Evolutionary conservation across 2,113 vertebrate species (phyloP).

Genomic region (Cinclus mexicanus): DNA sequence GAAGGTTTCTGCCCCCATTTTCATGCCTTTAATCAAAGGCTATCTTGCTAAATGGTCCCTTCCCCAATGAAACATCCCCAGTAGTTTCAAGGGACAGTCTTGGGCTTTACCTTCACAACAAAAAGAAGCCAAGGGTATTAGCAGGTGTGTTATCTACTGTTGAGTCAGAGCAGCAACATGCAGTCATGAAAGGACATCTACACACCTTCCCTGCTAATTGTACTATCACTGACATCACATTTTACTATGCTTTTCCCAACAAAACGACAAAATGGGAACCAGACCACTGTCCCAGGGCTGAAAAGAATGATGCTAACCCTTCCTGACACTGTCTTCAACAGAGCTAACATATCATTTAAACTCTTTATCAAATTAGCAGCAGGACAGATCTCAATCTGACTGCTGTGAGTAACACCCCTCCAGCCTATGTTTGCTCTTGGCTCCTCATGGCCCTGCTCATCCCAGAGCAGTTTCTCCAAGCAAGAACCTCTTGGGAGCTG

Average conservation of each 20-base stretch:
- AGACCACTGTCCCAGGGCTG: neutral
- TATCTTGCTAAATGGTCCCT: neutral
- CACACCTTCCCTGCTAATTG: neutral
- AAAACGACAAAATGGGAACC: neutral
- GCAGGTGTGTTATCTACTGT: neutral
- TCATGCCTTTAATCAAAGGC: neutral
- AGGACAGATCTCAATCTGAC: neutral
- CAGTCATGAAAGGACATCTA: neutral
- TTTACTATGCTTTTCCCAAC: neutral
- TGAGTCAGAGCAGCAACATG: neutral
- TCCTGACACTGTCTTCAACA: neutral
- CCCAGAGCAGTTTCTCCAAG: neutral
- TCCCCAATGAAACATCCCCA: neutral
- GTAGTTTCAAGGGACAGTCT: neutral
- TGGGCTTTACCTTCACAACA: neutral
- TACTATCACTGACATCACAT: neutral
- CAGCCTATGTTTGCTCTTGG: neutral
- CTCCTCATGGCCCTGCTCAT: neutral
- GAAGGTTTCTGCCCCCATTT: neutral
- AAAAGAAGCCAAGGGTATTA: neutral
- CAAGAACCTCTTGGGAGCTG: neutral
- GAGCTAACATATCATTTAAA: neutral
- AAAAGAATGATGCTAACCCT: conserved; percentile 1
- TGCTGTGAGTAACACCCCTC: neutral
- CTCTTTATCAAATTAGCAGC: neutral